phyloP scores from a whole-genome alignment of 2,113 vertebrate species.

The Uria aalge region DNA sequence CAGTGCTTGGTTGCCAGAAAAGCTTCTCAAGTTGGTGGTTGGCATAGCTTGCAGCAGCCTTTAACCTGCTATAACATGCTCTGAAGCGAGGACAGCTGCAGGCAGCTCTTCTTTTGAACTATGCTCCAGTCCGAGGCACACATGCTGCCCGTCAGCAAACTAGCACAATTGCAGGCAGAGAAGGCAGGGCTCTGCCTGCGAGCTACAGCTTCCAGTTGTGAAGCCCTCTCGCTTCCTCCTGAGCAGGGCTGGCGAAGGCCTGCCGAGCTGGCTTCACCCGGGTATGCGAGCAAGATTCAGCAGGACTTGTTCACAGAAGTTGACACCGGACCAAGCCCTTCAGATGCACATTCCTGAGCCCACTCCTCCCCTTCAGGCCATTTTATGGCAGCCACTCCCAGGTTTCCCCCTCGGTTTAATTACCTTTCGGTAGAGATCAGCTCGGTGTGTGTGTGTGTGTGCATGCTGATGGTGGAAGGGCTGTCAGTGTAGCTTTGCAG shows the following conservation, averaged over 20 bases:
- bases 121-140: background rate
- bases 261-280: background rate
- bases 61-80: constrained; percentile 36
- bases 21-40: background rate
- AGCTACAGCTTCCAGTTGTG: background rate
- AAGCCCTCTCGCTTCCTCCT: background rate
- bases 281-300: background rate
- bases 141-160: constrained; percentile 17
- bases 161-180: background rate
- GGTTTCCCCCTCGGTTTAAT: constrained; percentile 41
- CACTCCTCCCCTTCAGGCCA: constrained; percentile 24
- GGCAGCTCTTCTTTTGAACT: constrained; percentile 34
- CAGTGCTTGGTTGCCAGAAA: background rate
- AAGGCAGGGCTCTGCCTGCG: constrained; percentile 2
- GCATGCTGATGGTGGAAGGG: background rate
- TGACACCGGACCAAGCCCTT: constrained; percentile 35
- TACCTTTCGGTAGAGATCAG: background rate
- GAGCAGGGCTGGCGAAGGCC: background rate
- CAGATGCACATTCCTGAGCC: constrained; percentile 41
- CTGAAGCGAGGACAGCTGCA: constrained; percentile 17
- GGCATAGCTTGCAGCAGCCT: background rate
- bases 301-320: background rate
- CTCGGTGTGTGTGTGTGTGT: background rate
- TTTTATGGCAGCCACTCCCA: constrained; percentile 5
- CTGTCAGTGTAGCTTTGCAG: background rate